phyloP scores from a whole-genome alignment of 2,797 vertebrate species.

The Lagocephalus sceleratus region DNA sequence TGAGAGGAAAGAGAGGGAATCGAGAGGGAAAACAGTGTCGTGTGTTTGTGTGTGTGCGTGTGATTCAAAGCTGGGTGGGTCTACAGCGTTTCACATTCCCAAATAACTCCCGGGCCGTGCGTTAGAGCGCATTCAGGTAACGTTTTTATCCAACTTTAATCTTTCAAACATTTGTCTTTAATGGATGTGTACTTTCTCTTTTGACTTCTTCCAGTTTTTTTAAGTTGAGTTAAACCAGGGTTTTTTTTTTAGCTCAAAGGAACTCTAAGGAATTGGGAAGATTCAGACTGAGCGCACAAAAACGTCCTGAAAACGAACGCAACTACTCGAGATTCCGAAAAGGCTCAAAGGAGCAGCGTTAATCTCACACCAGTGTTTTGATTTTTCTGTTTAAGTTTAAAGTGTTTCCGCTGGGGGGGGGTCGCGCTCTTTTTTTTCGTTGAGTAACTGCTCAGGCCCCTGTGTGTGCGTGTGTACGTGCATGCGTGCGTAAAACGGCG shows the following conservation, averaged over 20 bases:
- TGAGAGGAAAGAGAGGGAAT: slow-evolving; percentile 62
- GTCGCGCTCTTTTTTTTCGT: slow-evolving; percentile 67
- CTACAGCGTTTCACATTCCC: slow-evolving; percentile 62
- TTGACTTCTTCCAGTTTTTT: too few relatives aligned
- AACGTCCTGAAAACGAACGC: slow-evolving; percentile 14
- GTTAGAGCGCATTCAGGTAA: slow-evolving; percentile 67
- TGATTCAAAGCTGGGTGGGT: slow-evolving; percentile 70
- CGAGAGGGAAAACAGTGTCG: slow-evolving; percentile 58
- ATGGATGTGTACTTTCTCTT: neutral
- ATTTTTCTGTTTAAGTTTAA: neutral
- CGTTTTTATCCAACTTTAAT: slow-evolving; percentile 15
- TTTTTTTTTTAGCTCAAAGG: slow-evolving; percentile 5
- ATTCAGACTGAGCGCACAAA: slow-evolving; percentile 13
- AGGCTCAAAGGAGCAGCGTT: too few relatives aligned
- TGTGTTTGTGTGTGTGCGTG: slow-evolving; percentile 15
- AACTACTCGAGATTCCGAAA: neutral
- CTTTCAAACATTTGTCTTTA: neutral
- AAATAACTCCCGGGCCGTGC: slow-evolving; percentile 56
- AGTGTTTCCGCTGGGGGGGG: slow-evolving; percentile 15
- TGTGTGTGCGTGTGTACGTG: slow-evolving; percentile 16
- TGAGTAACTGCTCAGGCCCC: slow-evolving; percentile 32
- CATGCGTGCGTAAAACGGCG: slow-evolving; percentile 23
- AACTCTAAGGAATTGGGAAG: slow-evolving; percentile 19
- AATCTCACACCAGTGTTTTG: neutral
- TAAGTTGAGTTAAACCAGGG: too few relatives aligned